Conservation (phyloP, 2,797 vertebrate species). For the Phoxinus dragarum region DNA sequence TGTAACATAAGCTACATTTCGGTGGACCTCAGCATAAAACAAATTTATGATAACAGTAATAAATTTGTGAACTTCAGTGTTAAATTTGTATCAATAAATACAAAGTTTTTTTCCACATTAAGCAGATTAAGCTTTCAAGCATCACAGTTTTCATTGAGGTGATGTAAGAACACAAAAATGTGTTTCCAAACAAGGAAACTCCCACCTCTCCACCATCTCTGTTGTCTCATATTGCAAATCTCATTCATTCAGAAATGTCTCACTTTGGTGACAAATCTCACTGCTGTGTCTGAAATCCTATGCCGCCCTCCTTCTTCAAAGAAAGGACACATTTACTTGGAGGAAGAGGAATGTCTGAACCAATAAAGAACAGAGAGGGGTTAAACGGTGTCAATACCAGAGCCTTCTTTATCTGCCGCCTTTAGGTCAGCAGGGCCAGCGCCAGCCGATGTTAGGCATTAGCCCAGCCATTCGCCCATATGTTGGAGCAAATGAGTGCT, state of each 20-base stretch:
- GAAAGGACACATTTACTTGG: constrained; percentile 62
- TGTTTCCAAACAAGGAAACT: constrained; percentile 15
- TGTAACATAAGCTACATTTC: background rate
- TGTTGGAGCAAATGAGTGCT: constrained; percentile 12
- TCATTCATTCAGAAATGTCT: constrained; percentile 74
- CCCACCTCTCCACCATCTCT: background rate
- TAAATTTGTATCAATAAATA: background rate
- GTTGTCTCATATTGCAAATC: constrained; percentile 62
- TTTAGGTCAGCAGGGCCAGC: background rate
- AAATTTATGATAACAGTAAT: background rate
- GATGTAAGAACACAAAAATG: constrained; percentile 5
- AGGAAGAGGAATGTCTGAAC: constrained; percentile 49
- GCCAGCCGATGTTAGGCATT: constrained; percentile 2
- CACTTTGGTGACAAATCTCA: constrained; percentile 69
- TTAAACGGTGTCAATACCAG: constrained; percentile 37
- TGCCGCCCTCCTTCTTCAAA: constrained; percentile 66
- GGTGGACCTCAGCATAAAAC: background rate
- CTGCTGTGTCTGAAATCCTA: constrained; percentile 62
- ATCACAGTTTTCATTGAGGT: background rate
- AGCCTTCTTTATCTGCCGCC: constrained; percentile 4
- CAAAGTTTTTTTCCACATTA: background rate
- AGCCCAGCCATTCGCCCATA: constrained; percentile 8
- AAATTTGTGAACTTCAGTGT: background rate
- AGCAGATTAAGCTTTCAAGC: background rate
- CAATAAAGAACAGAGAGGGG: constrained; percentile 47